Base-by-base conservation (phyloP, 92 coral and sea anemone species). In the Meandrina meandrites region DNA sequence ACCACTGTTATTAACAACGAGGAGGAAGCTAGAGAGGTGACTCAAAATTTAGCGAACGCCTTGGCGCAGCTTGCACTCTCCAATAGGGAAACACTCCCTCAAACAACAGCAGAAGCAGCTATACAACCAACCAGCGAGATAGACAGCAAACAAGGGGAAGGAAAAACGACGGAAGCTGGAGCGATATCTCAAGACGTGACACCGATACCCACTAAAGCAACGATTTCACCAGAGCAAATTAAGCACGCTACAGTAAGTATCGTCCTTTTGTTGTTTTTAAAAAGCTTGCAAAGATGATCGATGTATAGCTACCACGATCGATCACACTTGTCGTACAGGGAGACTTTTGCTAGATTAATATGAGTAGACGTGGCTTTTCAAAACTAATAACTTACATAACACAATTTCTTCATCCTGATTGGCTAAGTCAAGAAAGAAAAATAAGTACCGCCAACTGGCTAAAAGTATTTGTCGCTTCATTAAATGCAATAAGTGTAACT, bases 211-310 rank as follows among this genome's bases (percentile, higher is more conserved):
- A 74, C 87, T 19, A 35, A 37, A 15, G 69, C 73, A 35, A 69
- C 80, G 12, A 35, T 84, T 34, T 74, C 87, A 71, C 40, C 54
- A n/a, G 64, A 74, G 19, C 80, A 84, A 40, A 74, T 74, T 1
- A 30, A 84, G 56, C 69, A 58, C 21, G 87, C 87, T 17, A 56
- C 35, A 58, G 87, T 84, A 84, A 74, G 80, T 36, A n/a, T 71
- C 6, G 27, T 1, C 32, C 24, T 71, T 36, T 70, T 5, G 32
- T 28, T 32, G 69, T 27, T 62, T 1, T 19, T 62, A 9, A 16
- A 16, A 22, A 1, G 69, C 69, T 16, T 15, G 8, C 48, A 45
- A 4, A 45, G 48, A 8, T 45, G 48, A 45, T 45, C 5, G 8
- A 45, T 45, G n/a, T n/a, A n/a, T n/a, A n/a, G 4, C 48, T 45